Conservation (phyloP, 2,797 vertebrate genomes). For the Melopsittacus undulatus region DNA sequence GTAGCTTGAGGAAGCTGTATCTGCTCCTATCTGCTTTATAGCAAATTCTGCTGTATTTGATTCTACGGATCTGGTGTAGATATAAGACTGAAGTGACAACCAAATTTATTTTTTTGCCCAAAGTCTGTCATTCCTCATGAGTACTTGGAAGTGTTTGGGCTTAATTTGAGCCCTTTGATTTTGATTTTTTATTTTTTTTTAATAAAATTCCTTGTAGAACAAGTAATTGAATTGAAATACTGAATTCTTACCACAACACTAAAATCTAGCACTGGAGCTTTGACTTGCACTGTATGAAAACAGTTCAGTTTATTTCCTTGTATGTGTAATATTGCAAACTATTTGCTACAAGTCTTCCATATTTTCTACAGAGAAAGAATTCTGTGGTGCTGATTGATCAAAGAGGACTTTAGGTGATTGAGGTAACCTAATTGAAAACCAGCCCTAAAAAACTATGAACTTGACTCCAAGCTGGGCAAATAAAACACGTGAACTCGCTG, state of each 20-base stretch:
- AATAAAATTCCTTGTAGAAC: not conserved
- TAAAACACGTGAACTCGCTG: not conserved
- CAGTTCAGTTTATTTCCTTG: not conserved
- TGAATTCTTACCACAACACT: not conserved
- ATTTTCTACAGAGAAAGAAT: not conserved
- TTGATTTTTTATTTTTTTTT: not conserved
- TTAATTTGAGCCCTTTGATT: not conserved
- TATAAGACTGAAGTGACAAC: not conserved
- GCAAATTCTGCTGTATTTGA: not conserved
- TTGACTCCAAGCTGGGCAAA: not conserved
- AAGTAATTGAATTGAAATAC: not conserved
- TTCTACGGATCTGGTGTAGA: not conserved
- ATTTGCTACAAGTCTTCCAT: fast-evolving
- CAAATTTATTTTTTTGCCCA: not conserved
- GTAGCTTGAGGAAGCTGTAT: not conserved
- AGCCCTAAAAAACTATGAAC: not conserved
- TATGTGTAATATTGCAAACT: not conserved
- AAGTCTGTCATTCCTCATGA: fast-evolving
- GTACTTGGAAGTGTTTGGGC: not conserved
- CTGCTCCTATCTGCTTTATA: not conserved
- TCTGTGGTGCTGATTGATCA: not conserved
- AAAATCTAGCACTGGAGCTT: not conserved
- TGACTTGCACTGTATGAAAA: not conserved
- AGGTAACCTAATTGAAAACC: not conserved
- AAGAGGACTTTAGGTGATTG: not conserved